Evolutionary conservation across 1,140 invertebrate species (phyloP), one percentile per base, ranked within the genome.

Genomic region (Neodiprion lecontei): DNA sequence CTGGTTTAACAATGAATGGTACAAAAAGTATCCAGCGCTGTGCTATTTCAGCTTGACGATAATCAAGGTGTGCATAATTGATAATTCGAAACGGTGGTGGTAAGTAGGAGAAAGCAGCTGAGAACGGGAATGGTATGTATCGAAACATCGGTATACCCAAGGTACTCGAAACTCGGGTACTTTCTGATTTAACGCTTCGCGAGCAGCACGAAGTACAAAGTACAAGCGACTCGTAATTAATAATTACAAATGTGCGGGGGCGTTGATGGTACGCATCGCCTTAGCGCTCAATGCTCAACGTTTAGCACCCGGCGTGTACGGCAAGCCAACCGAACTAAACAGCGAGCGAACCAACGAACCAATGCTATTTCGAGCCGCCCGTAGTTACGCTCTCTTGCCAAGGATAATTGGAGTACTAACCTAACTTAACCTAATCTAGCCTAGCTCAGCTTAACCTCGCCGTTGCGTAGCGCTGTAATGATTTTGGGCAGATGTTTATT

Each of bases 391-490:
- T 69, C 67, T 69, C 67, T 69, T 69, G 67, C 40, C 40, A 47
- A 69, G 67, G 67, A 69, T 69, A 69, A 69, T 69, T 47, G 40
- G 67, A 69, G 67, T 69, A 21, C 67, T 69, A 69, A 69, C 67
- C 67, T 69, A 69, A 14, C 61, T 21, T 65, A 65, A 69, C 67
- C 67, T 69, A 23, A 69, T 7, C 17, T 69, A 23, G 11, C 17
- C 67, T 69, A 21, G 67, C 17, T 21, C 67, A 23, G 53, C 53
- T 61, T 61, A 61, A 61, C 53, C 53, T 17, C 53, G 53, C 53
- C 53, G 11, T 14, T 14, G 53, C 53, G 11, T 14, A 12, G 53
- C 53, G 11, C 53, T 17, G 53, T 40, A 40, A 61, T 61, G 53
- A 61, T 61, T 61, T 61, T 61, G 53, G 53, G 53, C 53, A 61